Base-by-base conservation (phyloP, 2,888 invertebrate genomes). In the Abrostola triplasia region DNA sequence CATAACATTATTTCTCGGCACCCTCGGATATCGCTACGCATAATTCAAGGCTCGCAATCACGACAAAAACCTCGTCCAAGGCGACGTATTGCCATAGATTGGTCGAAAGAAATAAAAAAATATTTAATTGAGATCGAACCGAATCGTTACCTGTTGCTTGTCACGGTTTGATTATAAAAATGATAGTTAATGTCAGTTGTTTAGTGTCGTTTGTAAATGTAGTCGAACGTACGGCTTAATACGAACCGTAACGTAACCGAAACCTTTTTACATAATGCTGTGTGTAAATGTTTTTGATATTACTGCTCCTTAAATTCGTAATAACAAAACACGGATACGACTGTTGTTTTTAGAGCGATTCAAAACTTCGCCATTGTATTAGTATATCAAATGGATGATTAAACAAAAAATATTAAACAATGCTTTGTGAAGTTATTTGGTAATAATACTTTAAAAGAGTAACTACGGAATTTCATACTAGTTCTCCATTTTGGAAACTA, bases 31-130 rank as follows among this genome's bases (percentile, higher is more conserved):
- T 35, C 63, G 54, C 10, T 59, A 61, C 66, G 50, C 11, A 42
- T 53, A 63, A 65, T 70, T 60, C 42, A 75, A 70, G 60, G 73
- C 47, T 56, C 37, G 36, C 11, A 24, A 67, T 40, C 37, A 59
- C 8, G 67, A 77, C 64, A 71, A 71, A 64, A 70, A 55, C 56
- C 68, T 55, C 64, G 68, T 68, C 68, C 71, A 76, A 76, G 76
- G 76, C 36, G 51, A 70, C 13, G 36, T 24, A 42, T 38, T 66
- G 55, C 64, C 62, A 62, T 55, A 35, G 64, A 56, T 11, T 24
- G 40, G 41, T 65, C 24, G 56, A 71, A 63, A 69, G 54, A 64
- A 44, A 50, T 36, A 64, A 56, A 65, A 70, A 61, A 73, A 69
- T 40, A 35, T 41, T 66, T 73, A 63, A 73, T 60, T 57, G 62